These are phyloP conservation scores for Montipora capricornis DNA, from an alignment of 64 coral and sea anemone genomes.

Conservation along the genomic window DNA sequence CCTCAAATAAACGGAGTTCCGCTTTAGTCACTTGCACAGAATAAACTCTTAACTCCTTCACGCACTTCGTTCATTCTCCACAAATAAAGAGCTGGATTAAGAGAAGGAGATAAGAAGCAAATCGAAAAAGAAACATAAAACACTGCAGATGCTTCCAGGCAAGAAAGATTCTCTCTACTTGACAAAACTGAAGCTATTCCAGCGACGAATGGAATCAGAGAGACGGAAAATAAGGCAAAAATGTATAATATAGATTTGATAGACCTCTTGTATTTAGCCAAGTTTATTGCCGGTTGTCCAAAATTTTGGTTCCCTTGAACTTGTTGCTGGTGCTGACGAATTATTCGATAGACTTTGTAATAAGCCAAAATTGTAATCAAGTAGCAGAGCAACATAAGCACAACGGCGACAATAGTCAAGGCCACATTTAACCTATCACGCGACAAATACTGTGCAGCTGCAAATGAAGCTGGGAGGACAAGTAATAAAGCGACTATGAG, in stretches of 20 bases:
- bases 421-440: neutral
- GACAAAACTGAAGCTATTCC: neutral
- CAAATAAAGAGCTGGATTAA: neutral
- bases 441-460: neutral
- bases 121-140: neutral
- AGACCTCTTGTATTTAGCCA: constrained; percentile 10
- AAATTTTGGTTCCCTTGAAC: neutral
- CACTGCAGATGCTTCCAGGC: neutral
- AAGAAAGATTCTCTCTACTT: neutral
- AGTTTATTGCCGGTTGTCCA: constrained; percentile 2
- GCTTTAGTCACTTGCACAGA: neutral
- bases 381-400: neutral
- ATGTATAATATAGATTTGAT: neutral
- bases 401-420: rapidly evolving
- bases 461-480: neutral
- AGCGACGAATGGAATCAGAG: neutral
- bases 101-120: neutral
- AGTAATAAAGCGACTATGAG: neutral
- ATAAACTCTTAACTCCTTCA: neutral
- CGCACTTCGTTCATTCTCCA: neutral
- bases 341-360: constrained; percentile 10
- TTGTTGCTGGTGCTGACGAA: constrained; percentile 16
- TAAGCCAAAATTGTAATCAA: neutral
- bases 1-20: too few relatives aligned
- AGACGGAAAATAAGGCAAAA: neutral